Evolutionary conservation across 2,113 vertebrate genomes (phyloP).

Genomic region (Myotis brandtii): DNA sequence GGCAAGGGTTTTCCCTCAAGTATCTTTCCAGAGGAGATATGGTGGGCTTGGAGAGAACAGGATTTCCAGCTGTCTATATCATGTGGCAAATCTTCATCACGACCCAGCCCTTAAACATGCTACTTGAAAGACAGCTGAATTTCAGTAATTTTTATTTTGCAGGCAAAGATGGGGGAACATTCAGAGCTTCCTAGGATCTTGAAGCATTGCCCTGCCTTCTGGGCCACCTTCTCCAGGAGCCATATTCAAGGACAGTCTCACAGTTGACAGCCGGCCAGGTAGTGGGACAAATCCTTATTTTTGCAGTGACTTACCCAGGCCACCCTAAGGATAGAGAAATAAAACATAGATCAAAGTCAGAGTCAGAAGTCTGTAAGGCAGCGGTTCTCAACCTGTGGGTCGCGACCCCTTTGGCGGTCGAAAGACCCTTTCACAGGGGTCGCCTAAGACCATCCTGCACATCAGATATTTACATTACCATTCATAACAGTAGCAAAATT

Average conservation of each 20-base stretch:
- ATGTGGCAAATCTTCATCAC: not conserved
- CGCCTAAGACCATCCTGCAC: too few relatives aligned
- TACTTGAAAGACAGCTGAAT: not conserved
- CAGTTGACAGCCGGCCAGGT: constrained; percentile 4
- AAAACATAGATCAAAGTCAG: not conserved
- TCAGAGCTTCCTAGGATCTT: not conserved
- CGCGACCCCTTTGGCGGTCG: too few relatives aligned
- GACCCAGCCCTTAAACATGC: not conserved
- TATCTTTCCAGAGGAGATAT: not conserved
- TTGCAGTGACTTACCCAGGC: not conserved
- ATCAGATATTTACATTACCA: too few relatives aligned
- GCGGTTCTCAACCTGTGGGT: too few relatives aligned
- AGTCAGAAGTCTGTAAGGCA: not conserved
- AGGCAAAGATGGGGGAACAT: not conserved
- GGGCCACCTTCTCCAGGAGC: not conserved
- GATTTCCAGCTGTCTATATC: not conserved
- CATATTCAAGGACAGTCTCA: not conserved
- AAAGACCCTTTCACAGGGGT: too few relatives aligned
- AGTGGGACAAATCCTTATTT: constrained; percentile 11
- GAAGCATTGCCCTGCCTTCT: not conserved
- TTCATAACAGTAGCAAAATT: too few relatives aligned
- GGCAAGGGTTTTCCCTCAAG: not conserved
- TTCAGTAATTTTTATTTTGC: constrained; percentile 36
- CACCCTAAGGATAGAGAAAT: not conserved
- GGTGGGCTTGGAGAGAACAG: not conserved